A percentile compares a stretch with the other conserved stretches of the same genome.
Conservation (phyloP, 2,797 vertebrate genomes). For the Morus bassanus region DNA sequence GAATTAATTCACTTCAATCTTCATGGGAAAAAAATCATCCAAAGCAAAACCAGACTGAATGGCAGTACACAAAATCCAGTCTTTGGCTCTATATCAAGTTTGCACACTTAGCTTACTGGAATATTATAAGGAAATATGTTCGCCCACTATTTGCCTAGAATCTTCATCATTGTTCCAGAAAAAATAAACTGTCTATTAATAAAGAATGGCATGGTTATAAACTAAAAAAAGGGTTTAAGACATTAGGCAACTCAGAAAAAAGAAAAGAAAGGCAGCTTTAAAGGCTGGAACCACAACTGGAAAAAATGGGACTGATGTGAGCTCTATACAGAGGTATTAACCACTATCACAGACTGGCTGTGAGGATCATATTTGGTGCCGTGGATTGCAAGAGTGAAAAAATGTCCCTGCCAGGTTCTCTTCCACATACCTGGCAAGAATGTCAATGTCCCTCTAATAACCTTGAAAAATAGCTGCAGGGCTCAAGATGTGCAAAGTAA, state of each 20-base stretch:
- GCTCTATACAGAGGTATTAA: not conserved
- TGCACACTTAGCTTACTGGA: not conserved
- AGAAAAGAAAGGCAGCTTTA: not conserved
- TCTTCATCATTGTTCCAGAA: not conserved
- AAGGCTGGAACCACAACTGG: not conserved
- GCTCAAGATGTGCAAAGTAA: not conserved
- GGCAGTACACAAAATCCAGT: not conserved
- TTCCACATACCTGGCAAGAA: not conserved
- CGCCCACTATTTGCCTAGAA: not conserved
- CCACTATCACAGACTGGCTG: not conserved
- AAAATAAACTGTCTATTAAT: not conserved
- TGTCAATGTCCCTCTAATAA: not conserved
- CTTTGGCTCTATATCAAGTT: not conserved
- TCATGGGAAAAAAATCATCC: not conserved
- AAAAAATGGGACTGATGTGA: not conserved
- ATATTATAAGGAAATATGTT: not conserved
- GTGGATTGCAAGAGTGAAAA: not conserved
- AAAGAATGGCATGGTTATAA: not conserved
- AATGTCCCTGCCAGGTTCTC: not conserved
- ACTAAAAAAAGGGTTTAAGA: not conserved
- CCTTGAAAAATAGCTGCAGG: not conserved
- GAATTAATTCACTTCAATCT: conserved; percentile 25
- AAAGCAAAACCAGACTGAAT: not conserved
- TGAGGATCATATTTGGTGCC: fast-evolving
- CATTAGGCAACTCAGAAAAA: not conserved